Conservation (phyloP, 1,140 invertebrate genomes). For the Ceratina japonica region DNA sequence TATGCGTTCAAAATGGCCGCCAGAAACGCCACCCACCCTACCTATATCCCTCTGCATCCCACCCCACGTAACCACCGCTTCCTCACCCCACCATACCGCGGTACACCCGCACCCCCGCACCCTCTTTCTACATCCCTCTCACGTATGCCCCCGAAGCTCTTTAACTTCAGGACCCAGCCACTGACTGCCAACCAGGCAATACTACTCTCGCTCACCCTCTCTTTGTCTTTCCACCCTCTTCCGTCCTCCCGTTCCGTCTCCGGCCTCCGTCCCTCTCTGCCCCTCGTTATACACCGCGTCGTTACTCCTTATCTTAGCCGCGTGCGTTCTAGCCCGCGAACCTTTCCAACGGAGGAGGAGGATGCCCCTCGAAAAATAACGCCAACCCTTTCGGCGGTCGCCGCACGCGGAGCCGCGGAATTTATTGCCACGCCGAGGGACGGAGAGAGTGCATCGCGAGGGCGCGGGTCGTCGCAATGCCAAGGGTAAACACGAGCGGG, state of each 20-base stretch:
- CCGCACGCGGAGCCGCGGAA: conserved; percentile 44
- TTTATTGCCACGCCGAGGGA: conserved; percentile 51
- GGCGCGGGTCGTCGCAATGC: conserved; percentile 37
- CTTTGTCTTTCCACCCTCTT: conserved; percentile 49
- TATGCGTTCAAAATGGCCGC: conserved; percentile 81
- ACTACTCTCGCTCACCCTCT: conserved; percentile 51
- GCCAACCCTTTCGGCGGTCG: not conserved
- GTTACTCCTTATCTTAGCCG: conserved; percentile 27
- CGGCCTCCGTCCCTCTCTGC: not conserved
- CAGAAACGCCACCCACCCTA: conserved; percentile 77
- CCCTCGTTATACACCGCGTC: not conserved
- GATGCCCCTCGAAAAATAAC: conserved; percentile 39
- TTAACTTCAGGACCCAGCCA: conserved; percentile 76
- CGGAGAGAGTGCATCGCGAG: conserved; percentile 16
- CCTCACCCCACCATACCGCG: conserved; percentile 39
- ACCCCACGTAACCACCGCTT: conserved; percentile 51
- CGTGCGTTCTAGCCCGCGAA: not conserved
- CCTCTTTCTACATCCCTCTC: conserved; percentile 71
- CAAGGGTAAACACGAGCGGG: conserved; percentile 36
- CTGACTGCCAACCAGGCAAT: conserved; percentile 73
- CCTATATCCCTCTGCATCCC: conserved; percentile 58
- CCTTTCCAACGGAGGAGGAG: not conserved
- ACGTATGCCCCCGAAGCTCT: conserved; percentile 79
- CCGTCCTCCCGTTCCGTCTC: not conserved
- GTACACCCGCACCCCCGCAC: conserved; percentile 42